Base-by-base conservation (phyloP, 30 jellyfish, hydroid and myxozoan species). In the Pelagia noctiluca region DNA sequence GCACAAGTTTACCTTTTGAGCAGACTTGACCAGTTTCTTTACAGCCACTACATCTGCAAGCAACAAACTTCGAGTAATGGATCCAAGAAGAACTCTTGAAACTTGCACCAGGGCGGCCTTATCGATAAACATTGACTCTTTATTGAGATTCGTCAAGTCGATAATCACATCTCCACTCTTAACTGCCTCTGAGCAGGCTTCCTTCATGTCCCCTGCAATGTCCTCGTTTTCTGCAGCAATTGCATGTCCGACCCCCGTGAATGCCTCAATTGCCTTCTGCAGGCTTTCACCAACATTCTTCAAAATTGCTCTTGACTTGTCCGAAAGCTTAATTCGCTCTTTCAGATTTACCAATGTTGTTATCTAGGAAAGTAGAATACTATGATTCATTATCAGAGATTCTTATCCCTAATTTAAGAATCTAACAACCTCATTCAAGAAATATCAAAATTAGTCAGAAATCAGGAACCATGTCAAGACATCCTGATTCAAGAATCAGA, bases 1-100 rank as follows among this genome's bases (percentile, higher is more conserved):
- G n/a, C 12, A 22, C 19, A 25, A 35, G 1, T 5, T 5, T 30
- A 91, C 98, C 98, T 85, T 91, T 46, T 80, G 89, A 13, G 91
- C 94, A 32, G 98, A 83, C 24, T 29, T 25, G 7, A 85, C 78
- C 62, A 91, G 81, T 52, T 91, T 91, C 78, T 76, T 84, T 18
- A 85, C 92, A 37, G 98, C 98, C 16, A 88, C 85, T 28, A 76
- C 87, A 74, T 91, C 98, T 1, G 96, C 91, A 19, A 91, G 96
- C 23, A 91, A 65, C 84, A 91, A 84, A 21, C 93, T 83, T 69
- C 93, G 71, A 11, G 98, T 91, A 0, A 91, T 85, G 35, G 98
- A 76, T 1, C 97, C 94, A 16, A 91, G 84, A 37, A 91, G 80
- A 3, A 73, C 83, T 73, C 96, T 78, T 25, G 98, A 90, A 3